phyloP scores from a whole-genome alignment of 2,797 vertebrate genomes.

The Periophthalmus magnuspinnatus region DNA sequence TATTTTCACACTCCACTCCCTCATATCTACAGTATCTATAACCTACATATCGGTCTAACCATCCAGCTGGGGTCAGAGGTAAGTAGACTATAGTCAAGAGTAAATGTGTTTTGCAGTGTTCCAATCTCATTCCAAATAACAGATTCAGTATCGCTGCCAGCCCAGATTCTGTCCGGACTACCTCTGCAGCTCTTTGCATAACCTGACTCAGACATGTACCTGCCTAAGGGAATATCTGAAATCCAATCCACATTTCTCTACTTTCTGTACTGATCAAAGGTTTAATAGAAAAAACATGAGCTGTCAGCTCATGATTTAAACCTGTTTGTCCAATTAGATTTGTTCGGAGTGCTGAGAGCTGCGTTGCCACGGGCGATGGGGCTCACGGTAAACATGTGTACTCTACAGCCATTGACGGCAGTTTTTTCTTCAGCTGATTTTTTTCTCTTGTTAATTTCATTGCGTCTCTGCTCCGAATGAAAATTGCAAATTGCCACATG shows the following conservation, averaged over 20 bases:
- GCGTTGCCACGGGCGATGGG: neutral
- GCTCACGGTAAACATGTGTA: neutral
- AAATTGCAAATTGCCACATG: constrained; percentile 3
- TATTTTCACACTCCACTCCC: too few relatives aligned
- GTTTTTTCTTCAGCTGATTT: neutral
- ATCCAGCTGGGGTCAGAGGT: too few relatives aligned
- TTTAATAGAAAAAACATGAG: neutral
- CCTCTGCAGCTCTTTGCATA: neutral
- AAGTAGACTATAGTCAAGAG: too few relatives aligned
- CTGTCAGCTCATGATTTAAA: constrained; percentile 2
- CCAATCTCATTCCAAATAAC: neutral
- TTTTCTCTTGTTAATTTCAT: constrained; percentile 2
- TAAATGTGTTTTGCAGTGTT: neutral
- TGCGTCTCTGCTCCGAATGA: neutral
- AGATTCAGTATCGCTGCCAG: neutral
- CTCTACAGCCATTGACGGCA: neutral
- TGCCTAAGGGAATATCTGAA: neutral
- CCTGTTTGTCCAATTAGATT: constrained; percentile 5
- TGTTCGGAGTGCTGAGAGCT: neutral
- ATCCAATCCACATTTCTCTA: constrained; percentile 1
- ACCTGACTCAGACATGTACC: neutral
- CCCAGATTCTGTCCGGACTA: neutral
- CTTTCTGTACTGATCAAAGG: constrained; percentile 7
- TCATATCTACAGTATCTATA: too few relatives aligned
- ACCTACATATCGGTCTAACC: too few relatives aligned